Percentiles rank a stretch among this genome's conserved stretches.
phyloP scores from a whole-genome alignment of 2,888 invertebrate species.

The Lithophane semibrunnea region DNA sequence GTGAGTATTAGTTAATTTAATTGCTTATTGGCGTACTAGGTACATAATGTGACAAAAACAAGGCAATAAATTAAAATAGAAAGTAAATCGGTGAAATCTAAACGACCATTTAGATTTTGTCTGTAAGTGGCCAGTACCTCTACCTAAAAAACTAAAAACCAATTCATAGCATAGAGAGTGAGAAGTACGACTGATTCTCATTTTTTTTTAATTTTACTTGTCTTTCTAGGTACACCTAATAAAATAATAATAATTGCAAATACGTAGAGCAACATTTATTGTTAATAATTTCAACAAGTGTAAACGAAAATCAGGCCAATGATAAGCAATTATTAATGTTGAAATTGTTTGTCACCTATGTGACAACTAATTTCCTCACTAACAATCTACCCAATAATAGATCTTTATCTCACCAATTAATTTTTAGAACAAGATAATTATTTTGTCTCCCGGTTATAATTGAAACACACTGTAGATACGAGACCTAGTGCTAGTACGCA shows the following conservation, averaged over 20 bases:
- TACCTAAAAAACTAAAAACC: not conserved
- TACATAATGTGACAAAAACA: slow-evolving; percentile 45
- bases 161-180: not conserved
- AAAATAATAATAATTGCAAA: slow-evolving; percentile 11
- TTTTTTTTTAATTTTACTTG: no score
- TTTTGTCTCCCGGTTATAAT: slow-evolving; percentile 51
- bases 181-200: no score
- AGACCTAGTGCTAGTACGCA: slow-evolving; percentile 66
- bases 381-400: slow-evolving; percentile 45
- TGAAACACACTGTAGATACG: slow-evolving; percentile 72
- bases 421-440: slow-evolving; percentile 57
- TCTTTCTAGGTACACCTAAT: not conserved
- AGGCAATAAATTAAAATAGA: slow-evolving; percentile 53
- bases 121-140: not conserved
- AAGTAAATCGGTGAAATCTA: slow-evolving; percentile 42
- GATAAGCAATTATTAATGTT: slow-evolving; percentile 29
- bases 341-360: slow-evolving; percentile 52
- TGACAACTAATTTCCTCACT: slow-evolving; percentile 46
- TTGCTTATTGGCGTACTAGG: slow-evolving; percentile 11
- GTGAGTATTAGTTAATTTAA: slow-evolving; percentile 11
- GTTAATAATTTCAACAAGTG: slow-evolving; percentile 1
- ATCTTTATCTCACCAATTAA: slow-evolving; percentile 57
- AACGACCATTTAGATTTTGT: not conserved
- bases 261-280: not conserved
- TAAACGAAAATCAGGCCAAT: slow-evolving; percentile 18